These are phyloP conservation scores for Adelosebastes latens DNA, from an alignment of 2,797 vertebrate genomes.

Conservation along the genomic window DNA sequence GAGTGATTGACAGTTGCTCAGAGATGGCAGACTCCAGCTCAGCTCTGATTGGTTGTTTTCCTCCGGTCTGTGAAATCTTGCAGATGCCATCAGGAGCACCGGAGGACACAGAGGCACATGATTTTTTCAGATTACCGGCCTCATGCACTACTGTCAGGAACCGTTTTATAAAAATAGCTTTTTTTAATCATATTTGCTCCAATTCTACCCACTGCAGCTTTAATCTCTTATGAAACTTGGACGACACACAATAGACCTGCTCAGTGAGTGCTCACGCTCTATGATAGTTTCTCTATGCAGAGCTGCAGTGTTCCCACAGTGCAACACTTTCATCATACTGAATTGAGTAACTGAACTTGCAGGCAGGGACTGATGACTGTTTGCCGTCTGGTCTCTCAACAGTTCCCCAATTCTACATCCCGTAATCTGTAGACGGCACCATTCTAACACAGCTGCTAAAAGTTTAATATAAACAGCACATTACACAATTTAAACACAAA, in stretches of 20 bases:
- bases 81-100: too few species aligned
- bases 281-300: not conserved
- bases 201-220: too few species aligned
- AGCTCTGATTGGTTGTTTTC: too few species aligned
- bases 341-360: constrained; percentile 41
- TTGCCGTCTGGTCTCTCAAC: constrained; percentile 30
- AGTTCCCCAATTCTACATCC: constrained; percentile 46
- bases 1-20: too few species aligned
- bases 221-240: not conserved
- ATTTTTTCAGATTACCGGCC: too few species aligned
- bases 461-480: constrained; percentile 14
- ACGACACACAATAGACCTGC: not conserved
- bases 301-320: not conserved
- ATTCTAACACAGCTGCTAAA: constrained; percentile 19
- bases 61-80: too few species aligned
- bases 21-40: too few species aligned
- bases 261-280: not conserved
- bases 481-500: not conserved
- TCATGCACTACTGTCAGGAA: too few species aligned
- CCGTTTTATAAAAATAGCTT: too few species aligned
- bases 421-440: constrained; percentile 23
- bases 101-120: too few species aligned
- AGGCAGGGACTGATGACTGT: constrained; percentile 41
- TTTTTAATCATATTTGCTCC: too few species aligned
- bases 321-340: constrained; percentile 25